Evolutionary conservation across 2,797 vertebrate genomes (phyloP).

Genomic region (Hydrolagus colliei): DNA sequence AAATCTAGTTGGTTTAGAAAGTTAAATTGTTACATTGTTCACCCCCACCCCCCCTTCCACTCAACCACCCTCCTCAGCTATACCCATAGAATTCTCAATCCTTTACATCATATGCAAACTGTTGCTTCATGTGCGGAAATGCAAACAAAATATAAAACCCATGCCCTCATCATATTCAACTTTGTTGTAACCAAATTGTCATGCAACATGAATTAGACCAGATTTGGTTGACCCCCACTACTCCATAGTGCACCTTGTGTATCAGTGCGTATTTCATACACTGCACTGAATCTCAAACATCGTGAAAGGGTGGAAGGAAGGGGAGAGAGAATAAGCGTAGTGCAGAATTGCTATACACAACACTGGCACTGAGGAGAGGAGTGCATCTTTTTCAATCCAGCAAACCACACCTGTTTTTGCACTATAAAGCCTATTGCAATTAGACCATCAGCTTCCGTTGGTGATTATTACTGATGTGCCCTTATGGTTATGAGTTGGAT

Average conservation of each 20-base stretch:
- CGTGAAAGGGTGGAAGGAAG: conserved; percentile 39
- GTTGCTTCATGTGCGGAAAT: conserved; percentile 2
- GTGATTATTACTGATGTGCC: conserved; percentile 94
- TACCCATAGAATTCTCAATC: not conserved
- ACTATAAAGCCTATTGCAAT: conserved; percentile 46
- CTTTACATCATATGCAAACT: conserved; percentile 10
- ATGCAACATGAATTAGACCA: conserved; percentile 39
- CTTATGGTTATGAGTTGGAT: conserved; percentile 80
- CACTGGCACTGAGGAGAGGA: conserved; percentile 51
- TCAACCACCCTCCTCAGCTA: too few relatives aligned
- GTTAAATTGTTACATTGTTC: not conserved
- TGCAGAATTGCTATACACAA: conserved; percentile 53
- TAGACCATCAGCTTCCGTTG: conserved; percentile 82
- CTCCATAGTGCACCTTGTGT: conserved; percentile 43
- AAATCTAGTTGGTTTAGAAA: not conserved
- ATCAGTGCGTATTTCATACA: conserved; percentile 40
- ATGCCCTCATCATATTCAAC: conserved; percentile 34
- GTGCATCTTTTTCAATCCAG: conserved; percentile 50
- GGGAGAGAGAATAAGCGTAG: conserved; percentile 44
- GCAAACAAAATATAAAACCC: not conserved
- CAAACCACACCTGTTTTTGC: not conserved
- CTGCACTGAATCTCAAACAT: conserved; percentile 39
- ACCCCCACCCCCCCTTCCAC: too few relatives aligned
- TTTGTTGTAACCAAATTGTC: conserved; percentile 36
- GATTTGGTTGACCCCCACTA: conserved; percentile 40